These are phyloP conservation scores for Eciton burchellii DNA, from an alignment of 1,140 invertebrate genomes.

Conservation along the genomic window DNA sequence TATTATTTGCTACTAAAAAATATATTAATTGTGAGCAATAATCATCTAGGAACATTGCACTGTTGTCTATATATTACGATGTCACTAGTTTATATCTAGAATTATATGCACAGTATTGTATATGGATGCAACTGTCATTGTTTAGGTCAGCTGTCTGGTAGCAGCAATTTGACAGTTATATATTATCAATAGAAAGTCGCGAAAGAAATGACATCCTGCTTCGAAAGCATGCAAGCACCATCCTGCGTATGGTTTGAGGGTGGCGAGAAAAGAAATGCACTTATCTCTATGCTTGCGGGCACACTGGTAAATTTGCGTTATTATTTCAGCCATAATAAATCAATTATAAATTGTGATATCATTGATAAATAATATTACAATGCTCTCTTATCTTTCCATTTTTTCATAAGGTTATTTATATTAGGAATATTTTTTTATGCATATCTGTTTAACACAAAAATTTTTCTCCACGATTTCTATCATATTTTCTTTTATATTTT, in stretches of 20 bases:
- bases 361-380: neutral
- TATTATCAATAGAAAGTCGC: neutral
- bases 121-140: slow-evolving; percentile 42
- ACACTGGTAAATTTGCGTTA: slow-evolving; percentile 89
- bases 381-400: no score
- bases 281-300: slow-evolving; percentile 93
- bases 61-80: no score
- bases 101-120: neutral
- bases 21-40: no score
- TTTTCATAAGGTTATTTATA: no score
- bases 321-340: neutral
- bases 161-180: neutral
- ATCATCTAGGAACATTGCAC: no score
- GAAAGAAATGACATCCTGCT: slow-evolving; percentile 81
- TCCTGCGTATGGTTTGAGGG: slow-evolving; percentile 88
- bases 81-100: neutral
- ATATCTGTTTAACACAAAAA: neutral
- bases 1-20: no score
- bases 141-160: slow-evolving; percentile 63
- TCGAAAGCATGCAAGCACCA: slow-evolving; percentile 86
- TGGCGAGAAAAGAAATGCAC: slow-evolving; percentile 92
- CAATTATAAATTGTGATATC: neutral
- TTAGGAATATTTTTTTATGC: neutral
- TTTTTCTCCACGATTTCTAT: no score
- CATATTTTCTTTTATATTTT: neutral